phyloP scores from a whole-genome alignment of 2,797 vertebrate species.

The Cossypha niveicapilla region DNA sequence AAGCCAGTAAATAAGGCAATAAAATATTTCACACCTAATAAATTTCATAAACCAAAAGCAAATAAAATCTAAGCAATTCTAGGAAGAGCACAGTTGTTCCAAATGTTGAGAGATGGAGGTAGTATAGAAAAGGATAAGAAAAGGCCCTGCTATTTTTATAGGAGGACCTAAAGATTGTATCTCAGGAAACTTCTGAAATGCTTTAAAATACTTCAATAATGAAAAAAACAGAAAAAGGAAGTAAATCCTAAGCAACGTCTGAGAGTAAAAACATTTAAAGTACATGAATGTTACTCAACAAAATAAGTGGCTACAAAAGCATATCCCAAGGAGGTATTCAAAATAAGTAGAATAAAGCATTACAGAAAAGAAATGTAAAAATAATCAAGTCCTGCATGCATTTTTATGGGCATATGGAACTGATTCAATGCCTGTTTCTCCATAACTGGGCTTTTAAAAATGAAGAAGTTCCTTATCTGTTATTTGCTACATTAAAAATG shows the following conservation, averaged over 20 bases:
- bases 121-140: not conserved
- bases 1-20: constrained; percentile 41
- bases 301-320: not conserved
- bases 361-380: not conserved
- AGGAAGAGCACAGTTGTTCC: not conserved
- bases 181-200: constrained; percentile 13
- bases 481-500: not conserved
- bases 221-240: not conserved
- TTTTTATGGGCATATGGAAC: not conserved
- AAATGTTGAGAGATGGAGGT: not conserved
- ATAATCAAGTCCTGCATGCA: not conserved
- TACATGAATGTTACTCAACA: not conserved
- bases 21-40: constrained; percentile 44
- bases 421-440: constrained; percentile 19
- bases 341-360: not conserved
- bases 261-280: not conserved
- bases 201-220: constrained; percentile 12
- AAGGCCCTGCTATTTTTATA: not conserved
- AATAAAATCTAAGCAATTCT: not conserved
- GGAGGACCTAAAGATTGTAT: not conserved
- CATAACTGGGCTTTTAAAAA: not conserved
- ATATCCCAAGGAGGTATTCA: not conserved
- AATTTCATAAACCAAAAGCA: constrained; percentile 38
- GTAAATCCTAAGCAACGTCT: not conserved
- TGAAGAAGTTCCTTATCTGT: not conserved